phyloP scores from a whole-genome alignment of 2,113 vertebrate genomes.

The Phaethon lepturus region DNA sequence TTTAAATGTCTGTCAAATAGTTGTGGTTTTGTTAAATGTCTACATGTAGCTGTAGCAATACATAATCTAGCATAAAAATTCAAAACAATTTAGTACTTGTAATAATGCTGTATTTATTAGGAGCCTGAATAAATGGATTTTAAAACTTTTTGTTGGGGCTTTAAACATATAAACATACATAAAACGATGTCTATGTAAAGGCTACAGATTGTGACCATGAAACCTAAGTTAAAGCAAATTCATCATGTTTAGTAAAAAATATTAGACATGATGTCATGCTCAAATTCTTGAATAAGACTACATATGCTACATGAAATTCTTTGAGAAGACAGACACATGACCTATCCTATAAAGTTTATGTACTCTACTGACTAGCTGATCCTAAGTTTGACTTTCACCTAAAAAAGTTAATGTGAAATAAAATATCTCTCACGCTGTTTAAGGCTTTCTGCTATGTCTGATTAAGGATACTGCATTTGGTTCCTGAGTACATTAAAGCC shows the following conservation, averaged over 20 bases:
- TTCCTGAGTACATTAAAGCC: background rate
- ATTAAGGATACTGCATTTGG: background rate
- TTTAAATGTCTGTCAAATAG: background rate
- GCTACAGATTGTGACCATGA: background rate
- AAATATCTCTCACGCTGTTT: background rate
- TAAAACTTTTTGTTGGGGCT: background rate
- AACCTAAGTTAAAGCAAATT: background rate
- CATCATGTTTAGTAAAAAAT: background rate
- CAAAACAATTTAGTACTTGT: background rate
- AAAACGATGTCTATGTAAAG: background rate
- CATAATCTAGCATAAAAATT: background rate
- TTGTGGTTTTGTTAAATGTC: background rate
- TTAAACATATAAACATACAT: background rate
- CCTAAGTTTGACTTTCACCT: slow-evolving; percentile 4
- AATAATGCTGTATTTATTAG: background rate
- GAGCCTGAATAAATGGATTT: background rate
- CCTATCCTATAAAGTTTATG: background rate
- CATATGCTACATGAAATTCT: background rate
- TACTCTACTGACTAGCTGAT: background rate
- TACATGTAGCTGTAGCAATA: background rate
- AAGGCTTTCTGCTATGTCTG: slow-evolving; percentile 5
- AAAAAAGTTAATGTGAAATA: background rate
- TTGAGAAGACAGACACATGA: background rate
- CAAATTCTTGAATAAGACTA: background rate
- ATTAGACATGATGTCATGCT: background rate